Evolutionary conservation across 2,888 invertebrate genomes (phyloP), one percentile per base, ranked within the genome.

Genomic region (Drosophila falleni): DNA sequence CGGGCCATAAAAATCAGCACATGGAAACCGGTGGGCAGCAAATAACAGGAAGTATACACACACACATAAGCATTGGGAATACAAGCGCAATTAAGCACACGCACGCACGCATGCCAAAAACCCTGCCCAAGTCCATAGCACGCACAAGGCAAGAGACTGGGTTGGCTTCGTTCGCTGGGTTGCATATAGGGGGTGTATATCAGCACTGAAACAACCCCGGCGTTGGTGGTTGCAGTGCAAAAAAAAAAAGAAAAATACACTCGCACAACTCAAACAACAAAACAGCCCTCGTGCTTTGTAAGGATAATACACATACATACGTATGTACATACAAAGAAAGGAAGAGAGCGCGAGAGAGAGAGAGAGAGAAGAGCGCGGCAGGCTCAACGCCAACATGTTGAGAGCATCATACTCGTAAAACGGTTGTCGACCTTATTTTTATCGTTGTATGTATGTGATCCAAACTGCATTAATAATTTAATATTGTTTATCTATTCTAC

Each of bases 361-460:
- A 23, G 23, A 29, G 29, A 5, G 29, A 29, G 8, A 23, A 46
- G 35, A 41, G 19, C 11, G 58, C 41, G 50, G 29, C 46, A 63
- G 46, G 35, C 61, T 47, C 31, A 66, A 33, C 41, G 46, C 35
- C 41, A 53, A 61, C 46, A 69, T 54, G 64, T 58, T 60, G 56
- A 51, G 68, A 62, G 71, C 70, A 75, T 80, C 83, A 80, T 82
- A 37, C 37, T 37, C 37, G n/a, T 37, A 75, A 88, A 82, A 71
- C 88, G 88, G 88, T 88, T 84, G 88, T 75, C 84, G 84, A 88
- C 86, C 86, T 78, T 66, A 60, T 66, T 53, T 51, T 16, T 53
- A 26, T 37, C 35, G 46, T 46, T 37, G 15, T 26, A 31, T 39
- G 23, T 15, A 35, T n/a, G 29, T 15, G 33, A 58, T 39, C n/a